A percentile compares a stretch with the other conserved stretches of the same genome.
Conservation (phyloP, 2,113 vertebrate species). For the Odontesthes bonariensis region DNA sequence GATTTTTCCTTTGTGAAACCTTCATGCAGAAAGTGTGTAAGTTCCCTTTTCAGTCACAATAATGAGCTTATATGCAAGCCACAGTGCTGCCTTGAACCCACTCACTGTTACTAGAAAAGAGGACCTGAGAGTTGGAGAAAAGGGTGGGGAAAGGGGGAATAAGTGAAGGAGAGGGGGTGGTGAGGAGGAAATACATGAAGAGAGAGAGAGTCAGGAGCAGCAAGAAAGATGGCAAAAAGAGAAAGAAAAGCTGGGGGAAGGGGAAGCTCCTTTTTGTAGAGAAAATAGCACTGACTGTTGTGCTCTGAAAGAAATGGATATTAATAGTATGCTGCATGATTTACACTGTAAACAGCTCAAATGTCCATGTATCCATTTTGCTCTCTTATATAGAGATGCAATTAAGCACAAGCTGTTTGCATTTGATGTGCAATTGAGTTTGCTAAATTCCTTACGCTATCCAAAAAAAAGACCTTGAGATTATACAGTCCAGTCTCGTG, state of each 20-base stretch:
- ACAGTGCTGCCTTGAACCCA: constrained; percentile 39
- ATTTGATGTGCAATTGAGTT: no score
- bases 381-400: not conserved
- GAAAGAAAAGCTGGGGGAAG: not conserved
- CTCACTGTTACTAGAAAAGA: constrained; percentile 34
- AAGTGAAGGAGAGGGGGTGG: not conserved
- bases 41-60: constrained; percentile 50
- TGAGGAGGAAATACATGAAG: not conserved
- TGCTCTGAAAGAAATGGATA: constrained; percentile 49
- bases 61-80: constrained; percentile 63
- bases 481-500: no score
- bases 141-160: constrained; percentile 16
- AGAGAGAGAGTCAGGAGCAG: not conserved
- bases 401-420: no score
- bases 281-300: constrained; percentile 46
- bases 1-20: constrained; percentile 13
- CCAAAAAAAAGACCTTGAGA: no score
- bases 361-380: constrained; percentile 2
- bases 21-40: constrained; percentile 30
- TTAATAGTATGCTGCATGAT: constrained; percentile 31
- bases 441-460: no score
- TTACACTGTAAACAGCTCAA: constrained; percentile 22
- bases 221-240: not conserved
- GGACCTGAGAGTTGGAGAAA: constrained; percentile 31
- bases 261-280: constrained; percentile 28